These are phyloP conservation scores for Lochmaea crataegi DNA, from an alignment of 2,888 invertebrate species.

Conservation along the genomic window DNA sequence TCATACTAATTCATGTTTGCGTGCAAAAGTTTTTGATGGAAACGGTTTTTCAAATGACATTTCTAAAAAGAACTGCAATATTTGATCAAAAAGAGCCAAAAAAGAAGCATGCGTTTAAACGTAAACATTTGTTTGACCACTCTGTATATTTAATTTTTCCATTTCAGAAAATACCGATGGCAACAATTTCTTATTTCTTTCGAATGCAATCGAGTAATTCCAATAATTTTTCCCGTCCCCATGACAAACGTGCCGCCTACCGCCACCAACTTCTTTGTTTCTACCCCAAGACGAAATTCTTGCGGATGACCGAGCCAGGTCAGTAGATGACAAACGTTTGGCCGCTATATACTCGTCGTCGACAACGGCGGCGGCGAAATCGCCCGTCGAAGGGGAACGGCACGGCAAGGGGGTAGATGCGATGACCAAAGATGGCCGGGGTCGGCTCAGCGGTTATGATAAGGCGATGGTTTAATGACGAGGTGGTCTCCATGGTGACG, in stretches of 20 bases:
- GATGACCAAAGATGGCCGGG: conserved; percentile 66
- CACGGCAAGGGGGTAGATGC: conserved; percentile 51
- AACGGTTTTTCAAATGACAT: no score
- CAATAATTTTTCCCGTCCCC: conserved; percentile 16
- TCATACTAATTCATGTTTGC: no score
- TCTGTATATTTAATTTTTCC: background rate
- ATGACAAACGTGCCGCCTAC: conserved; percentile 12
- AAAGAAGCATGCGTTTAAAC: no score
- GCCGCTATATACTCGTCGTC: conserved; percentile 35
- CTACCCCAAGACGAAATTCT: conserved; percentile 38
- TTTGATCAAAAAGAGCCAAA: no score
- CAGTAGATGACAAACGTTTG: conserved; percentile 51
- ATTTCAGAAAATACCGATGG: background rate
- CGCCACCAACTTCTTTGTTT: conserved; percentile 36
- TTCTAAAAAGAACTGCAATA: no score
- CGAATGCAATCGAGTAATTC: conserved; percentile 7
- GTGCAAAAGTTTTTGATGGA: no score
- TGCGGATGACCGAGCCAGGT: conserved; percentile 43
- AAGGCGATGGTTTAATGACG: conserved; percentile 70
- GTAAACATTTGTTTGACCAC: no score
- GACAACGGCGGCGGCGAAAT: conserved; percentile 34
- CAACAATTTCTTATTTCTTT: conserved; percentile 1
- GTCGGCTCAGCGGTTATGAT: conserved; percentile 68
- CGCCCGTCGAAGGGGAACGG: conserved; percentile 40
- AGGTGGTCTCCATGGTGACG: conserved; percentile 68